phyloP scores from a whole-genome alignment of 2,888 invertebrate genomes.

The Lycia hirtaria region DNA sequence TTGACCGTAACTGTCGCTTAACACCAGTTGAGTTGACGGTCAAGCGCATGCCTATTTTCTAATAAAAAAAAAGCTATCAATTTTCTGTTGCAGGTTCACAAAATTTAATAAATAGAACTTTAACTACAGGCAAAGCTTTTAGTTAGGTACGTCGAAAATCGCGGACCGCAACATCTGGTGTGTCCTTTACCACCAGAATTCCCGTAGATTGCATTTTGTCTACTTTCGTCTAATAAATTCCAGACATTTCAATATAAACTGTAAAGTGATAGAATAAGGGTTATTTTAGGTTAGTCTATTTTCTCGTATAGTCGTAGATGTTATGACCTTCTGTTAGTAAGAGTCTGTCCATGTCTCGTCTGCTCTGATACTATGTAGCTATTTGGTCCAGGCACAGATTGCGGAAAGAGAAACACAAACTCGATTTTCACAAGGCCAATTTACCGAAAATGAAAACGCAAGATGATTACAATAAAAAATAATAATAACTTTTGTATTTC shows the following conservation, averaged over 20 bases:
- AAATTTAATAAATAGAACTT: conserved; percentile 35
- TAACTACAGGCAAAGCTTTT: conserved; percentile 72
- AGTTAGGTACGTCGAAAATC: conserved; percentile 80
- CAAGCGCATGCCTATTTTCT: no score
- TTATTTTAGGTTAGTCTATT: conserved; percentile 42
- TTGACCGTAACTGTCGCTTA: no score
- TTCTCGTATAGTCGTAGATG: conserved; percentile 49
- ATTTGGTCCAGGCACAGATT: conserved; percentile 76
- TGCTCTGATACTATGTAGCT: conserved; percentile 70
- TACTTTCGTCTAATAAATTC: conserved; percentile 51
- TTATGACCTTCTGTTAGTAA: conserved; percentile 60
- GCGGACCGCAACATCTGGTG: conserved; percentile 81
- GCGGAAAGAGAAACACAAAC: conserved; percentile 67
- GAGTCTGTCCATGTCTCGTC: conserved; percentile 74
- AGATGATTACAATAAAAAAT: conserved; percentile 44
- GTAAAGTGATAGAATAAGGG: conserved; percentile 38
- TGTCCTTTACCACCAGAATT: conserved; percentile 63
- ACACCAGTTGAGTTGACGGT: no score
- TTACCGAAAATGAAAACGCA: conserved; percentile 70
- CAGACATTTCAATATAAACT: conserved; percentile 18
- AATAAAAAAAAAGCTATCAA: neutral
- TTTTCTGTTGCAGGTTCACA: neutral
- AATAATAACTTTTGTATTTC: neutral
- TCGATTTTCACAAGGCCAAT: conserved; percentile 67
- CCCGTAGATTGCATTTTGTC: conserved; percentile 75